Percentiles rank a stretch among this genome's conserved stretches.
These are phyloP conservation scores for Montipora capricornis DNA, from an alignment of 64 coral and sea anemone genomes.

Conservation along the genomic window DNA sequence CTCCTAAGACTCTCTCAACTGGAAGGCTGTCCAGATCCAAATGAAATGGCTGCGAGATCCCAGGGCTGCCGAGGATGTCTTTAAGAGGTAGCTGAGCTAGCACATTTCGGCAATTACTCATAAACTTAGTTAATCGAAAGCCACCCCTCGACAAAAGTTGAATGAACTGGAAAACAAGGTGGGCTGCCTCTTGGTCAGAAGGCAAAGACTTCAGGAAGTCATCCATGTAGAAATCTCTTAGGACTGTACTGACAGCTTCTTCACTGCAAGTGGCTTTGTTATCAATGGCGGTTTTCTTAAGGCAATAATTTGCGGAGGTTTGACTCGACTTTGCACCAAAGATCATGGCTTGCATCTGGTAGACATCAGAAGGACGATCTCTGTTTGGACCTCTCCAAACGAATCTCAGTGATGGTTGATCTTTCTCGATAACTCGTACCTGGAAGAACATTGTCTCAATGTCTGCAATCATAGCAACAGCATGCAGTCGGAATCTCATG, in stretches of 20 bases:
- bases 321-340: slow-evolving; percentile 59
- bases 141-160: slow-evolving; percentile 28
- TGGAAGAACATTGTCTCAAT: slow-evolving; percentile 64
- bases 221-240: slow-evolving; percentile 67
- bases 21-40: slow-evolving; percentile 1
- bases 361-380: slow-evolving; percentile 6
- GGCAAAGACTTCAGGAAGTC: slow-evolving; percentile 35
- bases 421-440: slow-evolving; percentile 46
- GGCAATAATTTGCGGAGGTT: slow-evolving; percentile 41
- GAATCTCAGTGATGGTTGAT: slow-evolving; percentile 35
- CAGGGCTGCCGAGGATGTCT: neutral
- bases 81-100: neutral
- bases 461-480: slow-evolving; percentile 26
- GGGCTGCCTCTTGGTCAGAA: slow-evolving; percentile 35
- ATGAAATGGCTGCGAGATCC: neutral
- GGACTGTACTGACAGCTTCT: neutral
- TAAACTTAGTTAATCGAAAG: slow-evolving; percentile 52
- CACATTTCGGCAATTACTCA: slow-evolving; percentile 24
- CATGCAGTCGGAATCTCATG: slow-evolving; percentile 20
- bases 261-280: neutral
- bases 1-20: slow-evolving; percentile 32
- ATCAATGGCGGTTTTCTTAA: neutral
- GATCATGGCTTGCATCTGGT: slow-evolving; percentile 26
- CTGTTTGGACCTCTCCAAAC: slow-evolving; percentile 43
- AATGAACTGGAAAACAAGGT: slow-evolving; percentile 11